Percentiles rank a stretch among this genome's conserved stretches.
phyloP scores from a whole-genome alignment of 2,888 invertebrate genomes.

The Drosophila meridiana region DNA sequence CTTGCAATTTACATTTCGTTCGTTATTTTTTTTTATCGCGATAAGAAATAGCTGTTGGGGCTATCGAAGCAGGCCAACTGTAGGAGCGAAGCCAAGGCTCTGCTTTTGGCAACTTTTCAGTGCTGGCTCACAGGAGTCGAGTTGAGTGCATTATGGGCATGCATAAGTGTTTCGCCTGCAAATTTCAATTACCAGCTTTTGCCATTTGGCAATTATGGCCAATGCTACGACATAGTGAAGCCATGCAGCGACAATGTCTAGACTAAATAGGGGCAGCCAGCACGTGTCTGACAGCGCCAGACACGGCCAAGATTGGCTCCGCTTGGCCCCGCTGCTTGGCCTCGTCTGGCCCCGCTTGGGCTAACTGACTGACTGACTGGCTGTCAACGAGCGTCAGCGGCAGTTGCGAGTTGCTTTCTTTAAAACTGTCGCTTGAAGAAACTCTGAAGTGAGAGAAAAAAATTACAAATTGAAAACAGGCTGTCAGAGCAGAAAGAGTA shows the following conservation, averaged over 20 bases:
- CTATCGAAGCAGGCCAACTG: background rate
- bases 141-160: slow-evolving; percentile 26
- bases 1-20: slow-evolving; percentile 53
- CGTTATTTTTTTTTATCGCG: slow-evolving; percentile 10
- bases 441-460: slow-evolving; percentile 37
- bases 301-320: slow-evolving; percentile 30
- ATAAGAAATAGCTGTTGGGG: slow-evolving; percentile 19
- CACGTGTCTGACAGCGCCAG: slow-evolving; percentile 64
- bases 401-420: slow-evolving; percentile 43
- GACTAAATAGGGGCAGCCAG: slow-evolving; percentile 42
- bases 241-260: slow-evolving; percentile 51
- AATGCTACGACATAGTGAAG: slow-evolving; percentile 22
- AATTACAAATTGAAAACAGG: slow-evolving; percentile 64
- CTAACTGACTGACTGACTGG: slow-evolving; percentile 22
- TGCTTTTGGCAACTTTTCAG: background rate
- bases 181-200: slow-evolving; percentile 49
- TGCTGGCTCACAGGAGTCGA: slow-evolving; percentile 3
- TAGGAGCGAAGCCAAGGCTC: background rate
- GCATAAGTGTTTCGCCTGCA: slow-evolving; percentile 36
- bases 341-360: background rate
- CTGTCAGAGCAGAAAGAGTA: slow-evolving; percentile 43
- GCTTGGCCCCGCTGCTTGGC: background rate
- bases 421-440: slow-evolving; percentile 64
- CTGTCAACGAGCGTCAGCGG: slow-evolving; percentile 46
- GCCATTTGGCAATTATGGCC: slow-evolving; percentile 37